A percentile compares a stretch with the other conserved stretches of the same genome.
These are phyloP conservation scores for Palaemon carinicauda DNA, from an alignment of 1,140 invertebrate genomes.

Conservation along the genomic window DNA sequence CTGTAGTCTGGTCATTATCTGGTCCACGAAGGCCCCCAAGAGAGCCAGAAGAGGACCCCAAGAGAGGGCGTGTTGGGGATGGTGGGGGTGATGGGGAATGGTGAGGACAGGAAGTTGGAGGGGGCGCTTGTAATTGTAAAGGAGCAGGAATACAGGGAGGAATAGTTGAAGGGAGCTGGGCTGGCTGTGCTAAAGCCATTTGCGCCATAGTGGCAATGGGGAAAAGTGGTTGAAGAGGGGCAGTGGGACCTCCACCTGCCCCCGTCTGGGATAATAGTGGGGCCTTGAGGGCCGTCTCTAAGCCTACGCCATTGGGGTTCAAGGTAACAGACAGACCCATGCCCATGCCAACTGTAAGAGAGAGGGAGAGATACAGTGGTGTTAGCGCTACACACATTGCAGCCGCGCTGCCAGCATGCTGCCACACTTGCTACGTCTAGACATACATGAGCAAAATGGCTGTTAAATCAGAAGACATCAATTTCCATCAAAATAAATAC, in stretches of 20 bases:
- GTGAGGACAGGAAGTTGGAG: constrained; percentile 20
- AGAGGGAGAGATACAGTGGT: constrained; percentile 53
- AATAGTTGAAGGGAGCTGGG: not conserved
- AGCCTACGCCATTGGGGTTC: constrained; percentile 60
- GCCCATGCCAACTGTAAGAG: constrained; percentile 60
- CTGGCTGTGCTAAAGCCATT: constrained; percentile 48
- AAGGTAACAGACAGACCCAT: constrained; percentile 60
- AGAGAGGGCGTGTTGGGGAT: constrained; percentile 45
- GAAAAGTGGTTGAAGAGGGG: constrained; percentile 53
- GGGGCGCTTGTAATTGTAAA: not conserved
- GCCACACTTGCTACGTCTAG: constrained; percentile 52
- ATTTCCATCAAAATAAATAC: constrained; percentile 31
- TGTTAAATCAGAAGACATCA: constrained; percentile 41
- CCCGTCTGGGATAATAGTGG: constrained; percentile 56
- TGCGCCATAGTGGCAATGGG: constrained; percentile 55
- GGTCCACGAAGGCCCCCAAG: constrained; percentile 38
- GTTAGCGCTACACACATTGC: constrained; percentile 52
- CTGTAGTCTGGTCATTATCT: constrained; percentile 27
- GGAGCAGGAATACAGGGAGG: too few relatives aligned
- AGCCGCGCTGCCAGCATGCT: constrained; percentile 39
- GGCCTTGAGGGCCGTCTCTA: constrained; percentile 59
- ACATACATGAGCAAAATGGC: constrained; percentile 41
- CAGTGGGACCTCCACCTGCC: constrained; percentile 49
- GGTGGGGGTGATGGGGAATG: constrained; percentile 44
- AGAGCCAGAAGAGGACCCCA: constrained; percentile 44